Base-by-base conservation (phyloP, 1,140 invertebrate genomes). In the Centruroides sculpturatus region DNA sequence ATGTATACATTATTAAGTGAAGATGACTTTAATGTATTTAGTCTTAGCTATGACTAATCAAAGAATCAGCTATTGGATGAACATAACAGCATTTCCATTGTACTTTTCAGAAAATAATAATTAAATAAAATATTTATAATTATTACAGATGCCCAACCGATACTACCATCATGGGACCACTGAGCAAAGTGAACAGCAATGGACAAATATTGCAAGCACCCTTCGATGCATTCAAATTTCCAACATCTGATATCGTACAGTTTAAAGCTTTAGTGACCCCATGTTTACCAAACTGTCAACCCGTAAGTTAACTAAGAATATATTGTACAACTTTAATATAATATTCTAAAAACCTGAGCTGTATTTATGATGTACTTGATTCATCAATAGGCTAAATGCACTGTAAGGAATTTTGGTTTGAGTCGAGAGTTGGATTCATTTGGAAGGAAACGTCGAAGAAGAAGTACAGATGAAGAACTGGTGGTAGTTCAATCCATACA, bases 211-310 rank as follows among this genome's bases (percentile, higher is more conserved):
- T 95, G 7, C 74, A 91, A n/a, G 90, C 89, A 7, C 85, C 90
- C 71, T 94, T 95, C 74, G 91, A 95, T 71, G 69, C 92, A 9
- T 95, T 95, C 81, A 93, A 94, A 66, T 95, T 95, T 78, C 91
- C 92, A 1, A 90, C 89, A 12, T 92, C 89, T 0, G 90, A 93
- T 72, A 84, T 93, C 10, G 92, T 95, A 0, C 90, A 95, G 74
- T 95, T 95, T 82, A 82, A 90, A 55, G 92, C 91, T 3, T 71
- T 94, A 66, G 90, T 95, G 1, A 93, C 90, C 4, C 92, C 92
- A 0, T 94, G 92, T 69, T 86, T 94, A 83, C 89, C 89, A 3
- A 82, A 82, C 36, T 94, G 91, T 71, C 89, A 92, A 73, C 90
- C 92, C 1, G 87, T 68, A 62, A 67, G 57, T 61, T 8, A 13